Evolutionary conservation across 2,888 invertebrate genomes (phyloP), one percentile per base, ranked within the genome.

Genomic region (Meloe dianella): DNA sequence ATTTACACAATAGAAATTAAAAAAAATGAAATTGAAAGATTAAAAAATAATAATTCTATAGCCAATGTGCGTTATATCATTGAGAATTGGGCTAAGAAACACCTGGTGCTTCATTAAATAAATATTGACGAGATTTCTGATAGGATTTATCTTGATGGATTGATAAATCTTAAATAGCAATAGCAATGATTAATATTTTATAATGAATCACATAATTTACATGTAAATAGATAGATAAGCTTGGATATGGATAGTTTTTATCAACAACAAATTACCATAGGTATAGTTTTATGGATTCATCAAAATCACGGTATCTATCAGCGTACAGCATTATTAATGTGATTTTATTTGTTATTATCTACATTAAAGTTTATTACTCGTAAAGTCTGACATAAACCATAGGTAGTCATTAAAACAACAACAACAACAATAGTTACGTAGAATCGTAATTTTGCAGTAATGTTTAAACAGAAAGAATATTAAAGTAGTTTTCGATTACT

Each of bases 351-450:
- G 35, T 35, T 35, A 35, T 35, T 35, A 12, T 35, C 35, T 12
- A 12, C 41, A 12, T 41, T 17, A 41, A 41, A 41, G 5, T 41
- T 41, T 41, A 41, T 41, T 41, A 41, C 17, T 41, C 41, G 41
- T 41, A 41, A 41, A 41, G 7, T 17, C n/a, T 17, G 17, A 41
- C 41, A 41, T 41, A 41, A 41, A 41, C 41, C n/a, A 41, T 41
- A 41, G 41, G 17, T 41, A 17, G 41, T 41, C 41, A 41, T 41
- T 41, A 41, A 41, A 41, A 41, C 41, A 41, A 35, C 35, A 32
- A 32, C 32, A 32, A 32, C 32, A 14, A 35, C 30, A 30, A 30
- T 41, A 41, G 41, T 41, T 41, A 41, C 5, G 41, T 41, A 5
- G 41, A 41, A n/a, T 17, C 17, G 41, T 41, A 41, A 41, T 41